Evolutionary conservation across 2,888 invertebrate genomes (phyloP), one percentile per base, ranked within the genome.

Genomic region (Diploptera punctata): DNA sequence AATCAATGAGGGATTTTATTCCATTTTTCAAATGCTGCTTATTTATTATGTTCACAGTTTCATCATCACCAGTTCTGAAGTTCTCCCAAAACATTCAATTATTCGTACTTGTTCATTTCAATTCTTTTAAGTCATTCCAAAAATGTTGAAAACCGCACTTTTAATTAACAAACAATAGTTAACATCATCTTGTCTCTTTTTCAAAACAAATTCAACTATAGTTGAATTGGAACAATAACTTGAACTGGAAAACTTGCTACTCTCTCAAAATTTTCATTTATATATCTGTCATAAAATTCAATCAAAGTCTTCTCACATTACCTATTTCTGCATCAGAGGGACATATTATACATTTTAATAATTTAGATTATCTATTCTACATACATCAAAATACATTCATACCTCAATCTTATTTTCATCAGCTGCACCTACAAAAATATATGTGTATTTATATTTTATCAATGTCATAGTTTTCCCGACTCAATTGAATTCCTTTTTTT

Each of bases 341-440:
- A 24, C 52, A 1, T 61, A n/a, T 62, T 13, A 62, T 38, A 44
- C 10, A 24, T 47, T 47, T 44, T 44, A 65, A 65, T 65, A 65
- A 65, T 47, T 65, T 47, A 65, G 43, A 47, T 62, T 18, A 60
- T 19, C 44, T 47, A 47, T 65, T 10, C 47, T 65, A 65, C 26
- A 43, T 19, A 33, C 62, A 43, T 38, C 16, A 33, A 52, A 52
- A 43, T 21, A 44, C 65, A 65, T 13, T 44, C 65, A 65, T 65
- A 47, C 65, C 62, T 43, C 43, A 61, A 19, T 61, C 61, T 65
- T 65, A 44, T 47, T 44, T 26, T 47, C n/a, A n/a, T 44, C 47
- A 65, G 26, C 65, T 44, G 44, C 47, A 26, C 65, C 65, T 65
- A 65, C 65, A 65, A 65, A 65, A 65, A 65, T 65, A 65, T 65